phyloP scores from a whole-genome alignment of 2,797 vertebrate genomes.

The Alfaro cultratus region DNA sequence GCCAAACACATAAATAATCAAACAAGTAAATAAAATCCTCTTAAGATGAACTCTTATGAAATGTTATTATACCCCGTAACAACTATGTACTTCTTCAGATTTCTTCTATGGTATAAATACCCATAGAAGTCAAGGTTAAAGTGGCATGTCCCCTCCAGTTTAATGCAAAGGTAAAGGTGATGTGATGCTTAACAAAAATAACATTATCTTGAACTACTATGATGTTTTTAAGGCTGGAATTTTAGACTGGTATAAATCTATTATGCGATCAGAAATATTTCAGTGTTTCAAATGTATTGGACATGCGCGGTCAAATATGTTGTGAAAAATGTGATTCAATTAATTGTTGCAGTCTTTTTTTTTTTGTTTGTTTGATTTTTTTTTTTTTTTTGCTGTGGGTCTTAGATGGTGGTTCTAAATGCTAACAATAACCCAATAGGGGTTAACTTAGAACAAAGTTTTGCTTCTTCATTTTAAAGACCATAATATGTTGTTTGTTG shows the following conservation, averaged over 20 bases:
- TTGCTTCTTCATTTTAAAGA: too few species aligned
- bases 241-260: background rate
- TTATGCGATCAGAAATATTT: too few species aligned
- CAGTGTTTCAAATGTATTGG: background rate
- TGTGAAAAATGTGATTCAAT: background rate
- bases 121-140: background rate
- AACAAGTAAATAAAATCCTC: background rate
- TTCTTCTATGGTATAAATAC: background rate
- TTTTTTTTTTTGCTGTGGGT: too few species aligned
- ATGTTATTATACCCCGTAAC: background rate
- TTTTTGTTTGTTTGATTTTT: too few species aligned
- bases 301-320: too few species aligned
- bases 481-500: background rate
- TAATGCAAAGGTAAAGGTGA: background rate
- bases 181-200: background rate
- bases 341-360: background rate
- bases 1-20: background rate
- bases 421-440: too few species aligned
- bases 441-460: too few species aligned
- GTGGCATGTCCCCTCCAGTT: background rate
- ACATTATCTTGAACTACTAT: background rate
- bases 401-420: too few species aligned
- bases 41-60: background rate
- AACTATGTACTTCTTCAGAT: background rate
- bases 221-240: background rate